Base-by-base conservation (phyloP, 2,113 vertebrate species). In the Ahaetulla prasina region DNA sequence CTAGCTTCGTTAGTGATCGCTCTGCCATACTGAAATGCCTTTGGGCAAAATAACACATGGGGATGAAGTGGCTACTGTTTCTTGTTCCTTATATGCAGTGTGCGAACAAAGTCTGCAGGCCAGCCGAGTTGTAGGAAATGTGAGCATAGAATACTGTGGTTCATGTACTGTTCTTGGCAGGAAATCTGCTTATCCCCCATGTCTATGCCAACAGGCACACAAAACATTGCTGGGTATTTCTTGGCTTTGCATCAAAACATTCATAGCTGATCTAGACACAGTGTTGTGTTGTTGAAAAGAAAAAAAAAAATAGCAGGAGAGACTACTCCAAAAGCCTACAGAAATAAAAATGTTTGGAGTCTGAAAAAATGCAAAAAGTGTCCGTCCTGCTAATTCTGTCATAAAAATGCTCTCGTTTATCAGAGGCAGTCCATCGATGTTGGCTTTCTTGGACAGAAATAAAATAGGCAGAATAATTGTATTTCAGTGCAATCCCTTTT, bases 131-230 rank as follows among this genome's bases (percentile, higher is more conserved):
- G 63, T 35, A 39, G 14, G 91, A 45, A 50, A 55, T 92, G 6
- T n/a, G 39, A 88, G 4, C 50, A 84, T 45, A 57, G 47, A 49
- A 14, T 89, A 94, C 90, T 88, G 4, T n/a, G 88, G 25, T 91
- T 94, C 23, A 49, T 93, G 91, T 35, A 89, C 8, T 25, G 80
- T 63, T 94, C 52, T 54, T 92, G 91, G 14, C 43, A 91, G 16
- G 39, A 87, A 90, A 52, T 20, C 5, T 0, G 0, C 84, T 92
- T 92, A 27, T 91, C 3, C n/a, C 85, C 49, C 85, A 9, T 54
- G 43, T 54, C 84, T 93, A 30, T 92, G 91, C 90, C 52, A 94
- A 54, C 22, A 57, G 43, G 16, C 90, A n/a, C 93, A 53, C 94
- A 95, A 93, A 92, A 20, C 90, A 49, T 43, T 84, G 47, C 39